A percentile compares a stretch with the other conserved stretches of the same genome.
Conservation (phyloP, 2,888 invertebrate species). For the Resseliella maxima region DNA sequence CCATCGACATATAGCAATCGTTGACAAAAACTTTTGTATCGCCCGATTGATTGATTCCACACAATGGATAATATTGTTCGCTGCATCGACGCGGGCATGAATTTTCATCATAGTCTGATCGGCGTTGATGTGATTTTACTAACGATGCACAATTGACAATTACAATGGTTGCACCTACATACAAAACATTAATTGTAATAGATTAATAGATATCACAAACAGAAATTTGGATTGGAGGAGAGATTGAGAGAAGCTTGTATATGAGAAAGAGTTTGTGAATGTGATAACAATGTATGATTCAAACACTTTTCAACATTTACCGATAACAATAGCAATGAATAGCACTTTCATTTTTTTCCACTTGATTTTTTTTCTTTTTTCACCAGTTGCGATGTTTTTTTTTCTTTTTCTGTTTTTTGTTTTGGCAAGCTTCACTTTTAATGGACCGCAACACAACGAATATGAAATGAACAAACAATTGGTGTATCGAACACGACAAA, state of each 20-base stretch:
- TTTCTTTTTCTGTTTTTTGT: too few species aligned
- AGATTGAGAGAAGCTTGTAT: too few species aligned
- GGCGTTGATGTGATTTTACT: background rate
- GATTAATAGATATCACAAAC: too few species aligned
- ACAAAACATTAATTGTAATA: too few species aligned
- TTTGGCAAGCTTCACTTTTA: background rate
- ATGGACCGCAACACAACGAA: background rate
- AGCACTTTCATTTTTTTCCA: background rate
- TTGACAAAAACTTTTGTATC: slow-evolving; percentile 6
- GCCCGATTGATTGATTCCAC: slow-evolving; percentile 20
- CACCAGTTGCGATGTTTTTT: too few species aligned
- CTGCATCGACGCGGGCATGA: slow-evolving; percentile 8
- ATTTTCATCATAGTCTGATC: background rate
- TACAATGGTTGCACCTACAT: background rate
- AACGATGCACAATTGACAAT: background rate
- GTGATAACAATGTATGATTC: background rate
- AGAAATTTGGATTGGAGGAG: too few species aligned
- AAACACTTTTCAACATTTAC: background rate
- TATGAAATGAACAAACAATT: background rate
- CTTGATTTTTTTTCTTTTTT: too few species aligned
- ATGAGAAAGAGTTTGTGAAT: too few species aligned
- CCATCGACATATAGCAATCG: slow-evolving; percentile 24
- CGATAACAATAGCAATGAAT: background rate
- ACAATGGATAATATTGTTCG: slow-evolving; percentile 24
- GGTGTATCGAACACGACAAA: background rate